These are phyloP conservation scores for Neostethus bicornis DNA, from an alignment of 2,797 vertebrate genomes.

Conservation along the genomic window DNA sequence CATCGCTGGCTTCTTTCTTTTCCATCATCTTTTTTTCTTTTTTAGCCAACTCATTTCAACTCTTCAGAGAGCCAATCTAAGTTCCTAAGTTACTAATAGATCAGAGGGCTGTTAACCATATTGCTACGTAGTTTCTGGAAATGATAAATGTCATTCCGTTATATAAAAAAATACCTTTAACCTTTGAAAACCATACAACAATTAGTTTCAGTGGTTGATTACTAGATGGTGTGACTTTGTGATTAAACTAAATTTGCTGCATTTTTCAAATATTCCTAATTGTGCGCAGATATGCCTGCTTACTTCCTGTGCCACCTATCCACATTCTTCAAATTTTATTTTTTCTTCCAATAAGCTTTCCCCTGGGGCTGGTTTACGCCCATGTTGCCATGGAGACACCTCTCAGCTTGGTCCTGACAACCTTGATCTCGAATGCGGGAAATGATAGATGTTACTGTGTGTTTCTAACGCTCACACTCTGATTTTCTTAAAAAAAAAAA, in stretches of 20 bases:
- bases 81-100: not conserved
- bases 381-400: conserved; percentile 76
- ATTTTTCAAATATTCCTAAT: conserved; percentile 8
- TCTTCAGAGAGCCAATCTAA: not conserved
- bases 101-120: not conserved
- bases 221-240: conserved; percentile 16
- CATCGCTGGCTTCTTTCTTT: not conserved
- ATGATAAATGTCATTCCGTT: not conserved
- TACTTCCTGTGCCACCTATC: conserved; percentile 48
- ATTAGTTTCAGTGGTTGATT: conserved; percentile 7
- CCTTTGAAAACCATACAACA: not conserved
- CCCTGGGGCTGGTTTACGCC: conserved; percentile 57
- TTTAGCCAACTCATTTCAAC: not conserved
- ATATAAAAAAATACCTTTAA: not conserved
- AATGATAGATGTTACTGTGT: conserved; percentile 63
- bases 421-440: conserved; percentile 61
- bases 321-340: conserved; percentile 44
- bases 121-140: conserved; percentile 2
- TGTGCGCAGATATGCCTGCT: conserved; percentile 30
- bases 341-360: conserved; percentile 67
- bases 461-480: conserved; percentile 33
- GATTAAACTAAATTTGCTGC: conserved; percentile 25
- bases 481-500: conserved; percentile 51
- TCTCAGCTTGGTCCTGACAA: conserved; percentile 49
- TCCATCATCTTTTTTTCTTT: not conserved